These are phyloP conservation scores for Parauchenoglanis ngamensis DNA, from an alignment of 2,797 vertebrate genomes.

Conservation along the genomic window DNA sequence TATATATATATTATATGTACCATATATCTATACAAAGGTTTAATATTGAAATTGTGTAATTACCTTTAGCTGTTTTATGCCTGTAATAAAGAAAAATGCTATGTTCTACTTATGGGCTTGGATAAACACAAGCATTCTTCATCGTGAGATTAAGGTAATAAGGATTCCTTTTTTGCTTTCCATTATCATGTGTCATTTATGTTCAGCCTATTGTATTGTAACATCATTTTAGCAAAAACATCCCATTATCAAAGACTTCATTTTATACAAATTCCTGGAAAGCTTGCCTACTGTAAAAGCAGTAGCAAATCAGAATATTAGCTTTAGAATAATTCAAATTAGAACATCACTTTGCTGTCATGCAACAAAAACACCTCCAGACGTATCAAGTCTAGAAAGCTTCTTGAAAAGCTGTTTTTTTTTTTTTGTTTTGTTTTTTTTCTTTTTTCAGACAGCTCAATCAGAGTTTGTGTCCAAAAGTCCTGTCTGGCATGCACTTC, in stretches of 20 bases:
- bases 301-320: not conserved
- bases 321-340: not conserved
- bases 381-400: not conserved
- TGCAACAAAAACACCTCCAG: not conserved
- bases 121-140: not conserved
- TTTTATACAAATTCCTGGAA: not conserved
- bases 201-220: not conserved
- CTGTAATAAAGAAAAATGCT: not conserved
- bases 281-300: not conserved
- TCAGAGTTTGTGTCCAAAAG: conserved; percentile 28
- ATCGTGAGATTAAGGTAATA: not conserved
- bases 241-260: not conserved
- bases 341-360: not conserved
- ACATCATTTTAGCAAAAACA: not conserved
- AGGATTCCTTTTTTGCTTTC: not conserved
- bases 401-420: not conserved
- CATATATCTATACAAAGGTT: not conserved
- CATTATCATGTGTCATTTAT: not conserved
- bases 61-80: not conserved
- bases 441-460: conserved; percentile 8
- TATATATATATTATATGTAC: not conserved
- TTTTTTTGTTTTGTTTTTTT: not conserved
- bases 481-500: conserved; percentile 11
- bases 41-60: not conserved
- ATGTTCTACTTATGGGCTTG: not conserved